Base-by-base conservation (phyloP, 2,113 vertebrate species). In the Aegotheles bennettii region DNA sequence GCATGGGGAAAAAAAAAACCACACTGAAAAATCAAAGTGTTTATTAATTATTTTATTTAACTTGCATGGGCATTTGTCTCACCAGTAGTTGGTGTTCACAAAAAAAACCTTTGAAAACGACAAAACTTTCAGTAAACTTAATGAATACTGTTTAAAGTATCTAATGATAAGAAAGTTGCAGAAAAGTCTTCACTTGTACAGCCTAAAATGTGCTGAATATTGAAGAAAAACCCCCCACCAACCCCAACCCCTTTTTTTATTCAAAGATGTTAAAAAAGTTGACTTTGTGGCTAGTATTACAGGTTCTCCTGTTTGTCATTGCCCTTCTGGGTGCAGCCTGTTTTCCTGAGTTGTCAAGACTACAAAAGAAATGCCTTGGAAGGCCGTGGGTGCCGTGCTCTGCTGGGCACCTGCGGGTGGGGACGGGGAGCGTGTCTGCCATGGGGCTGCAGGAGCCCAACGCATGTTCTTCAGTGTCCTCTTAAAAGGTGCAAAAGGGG, bases 111-210 rank as follows among this genome's bases (percentile, higher is more conserved):
- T 42, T 93, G 89, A 94, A 97, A 95, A 67, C 2, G 17, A 97
- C 94, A 97, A 91, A 97, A 96, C 89, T 92, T 94, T 92, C 94
- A 89, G 93, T 95, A 95, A 97, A 97, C 82, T 95, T 21, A 33
- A 96, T 94, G 93, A 97, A 93, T 82, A 87, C 81, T 40, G 63
- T 87, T 96, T 84, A 94, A 91, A 97, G 95, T 97, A 96, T 51
- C 89, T 91, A 95, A 90, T 91, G 87, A 73, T 98, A 97, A 97
- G 96, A 98, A 98, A 98, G 84, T 96, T 92, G 96, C 96, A 97
- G 96, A 98, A 98, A 97, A 96, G 47, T 94, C 94, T 95, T 81
- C 59, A 89, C 73, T 97, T 92, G 81, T 31, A 95, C 77, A 90
- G 69, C 96, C 50, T 63, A 96, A 98, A 98, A 97, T 96, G 95